These are phyloP conservation scores for Nycticebus coucang DNA, from an alignment of 2,113 vertebrate species.

Conservation along the genomic window DNA sequence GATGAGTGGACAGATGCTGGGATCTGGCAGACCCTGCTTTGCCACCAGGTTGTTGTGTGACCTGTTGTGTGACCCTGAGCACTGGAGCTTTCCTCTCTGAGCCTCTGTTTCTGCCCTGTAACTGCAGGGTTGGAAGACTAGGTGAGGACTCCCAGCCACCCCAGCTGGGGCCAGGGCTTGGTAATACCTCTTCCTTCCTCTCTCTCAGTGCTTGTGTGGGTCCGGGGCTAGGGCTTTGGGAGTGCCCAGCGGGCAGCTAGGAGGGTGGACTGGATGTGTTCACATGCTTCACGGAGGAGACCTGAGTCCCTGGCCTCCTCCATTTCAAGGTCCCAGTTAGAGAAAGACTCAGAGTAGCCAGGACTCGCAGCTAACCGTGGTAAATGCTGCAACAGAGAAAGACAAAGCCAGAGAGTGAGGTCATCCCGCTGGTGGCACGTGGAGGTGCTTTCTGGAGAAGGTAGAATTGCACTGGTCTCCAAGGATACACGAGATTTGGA, in stretches of 20 bases:
- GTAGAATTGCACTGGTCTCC: too few relatives aligned
- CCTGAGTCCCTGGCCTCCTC: neutral
- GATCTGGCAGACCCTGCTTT: rapidly evolving
- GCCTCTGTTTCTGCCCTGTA: neutral
- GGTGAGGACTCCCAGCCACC: too few relatives aligned
- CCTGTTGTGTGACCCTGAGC: neutral
- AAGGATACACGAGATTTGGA: rapidly evolving
- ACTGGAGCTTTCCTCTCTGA: neutral
- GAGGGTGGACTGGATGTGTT: neutral
- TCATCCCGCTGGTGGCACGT: rapidly evolving
- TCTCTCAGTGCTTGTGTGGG: neutral
- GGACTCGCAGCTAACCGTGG: neutral
- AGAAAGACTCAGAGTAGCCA: neutral
- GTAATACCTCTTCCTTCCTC: too few relatives aligned
- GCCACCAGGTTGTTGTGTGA: neutral
- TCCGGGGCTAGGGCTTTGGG: neutral
- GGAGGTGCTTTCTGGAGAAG: neutral
- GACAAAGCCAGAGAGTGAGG: neutral
- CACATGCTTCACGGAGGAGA: neutral
- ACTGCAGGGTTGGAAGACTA: neutral
- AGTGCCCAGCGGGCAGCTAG: neutral
- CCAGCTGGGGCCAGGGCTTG: neutral
- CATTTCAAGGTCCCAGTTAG: neutral
- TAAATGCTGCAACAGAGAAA: neutral
- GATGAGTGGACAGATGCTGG: neutral